Conservation (phyloP, 2,888 invertebrate genomes). For the Phasia obesa region DNA sequence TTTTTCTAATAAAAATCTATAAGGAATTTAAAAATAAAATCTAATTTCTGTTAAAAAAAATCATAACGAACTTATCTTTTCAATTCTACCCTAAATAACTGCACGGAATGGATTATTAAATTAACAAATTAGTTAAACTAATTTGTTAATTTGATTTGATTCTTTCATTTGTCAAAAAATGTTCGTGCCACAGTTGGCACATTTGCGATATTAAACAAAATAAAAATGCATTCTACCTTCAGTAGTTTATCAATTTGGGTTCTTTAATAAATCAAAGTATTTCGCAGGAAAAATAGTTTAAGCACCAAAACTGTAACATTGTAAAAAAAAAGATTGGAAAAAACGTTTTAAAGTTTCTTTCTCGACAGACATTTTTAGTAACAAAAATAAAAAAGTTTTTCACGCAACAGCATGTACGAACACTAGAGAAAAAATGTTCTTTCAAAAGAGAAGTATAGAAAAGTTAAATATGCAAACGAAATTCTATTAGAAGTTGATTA, state of each 20-base stretch:
- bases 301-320: slow-evolving; percentile 18
- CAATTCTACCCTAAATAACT: too few species aligned
- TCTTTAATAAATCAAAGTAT: slow-evolving; percentile 35
- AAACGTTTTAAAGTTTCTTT: slow-evolving; percentile 19
- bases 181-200: not conserved
- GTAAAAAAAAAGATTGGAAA: not conserved
- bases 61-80: too few species aligned
- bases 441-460: too few species aligned
- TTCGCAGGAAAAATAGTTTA: slow-evolving; percentile 37
- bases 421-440: not conserved
- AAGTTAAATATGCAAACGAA: too few species aligned
- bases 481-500: too few species aligned
- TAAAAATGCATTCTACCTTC: slow-evolving; percentile 24
- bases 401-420: not conserved
- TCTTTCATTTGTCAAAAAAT: not conserved
- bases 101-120: too few species aligned
- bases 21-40: too few species aligned
- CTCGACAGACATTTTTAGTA: not conserved
- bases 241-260: slow-evolving; percentile 51
- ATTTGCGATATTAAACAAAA: not conserved
- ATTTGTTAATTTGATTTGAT: too few species aligned
- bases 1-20: too few species aligned
- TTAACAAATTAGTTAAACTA: too few species aligned
- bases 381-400: not conserved
- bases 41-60: too few species aligned